Evolutionary conservation across 2,888 invertebrate species (phyloP), one percentile per base, ranked within the genome.

Genomic region (Endotricha flammealis): DNA sequence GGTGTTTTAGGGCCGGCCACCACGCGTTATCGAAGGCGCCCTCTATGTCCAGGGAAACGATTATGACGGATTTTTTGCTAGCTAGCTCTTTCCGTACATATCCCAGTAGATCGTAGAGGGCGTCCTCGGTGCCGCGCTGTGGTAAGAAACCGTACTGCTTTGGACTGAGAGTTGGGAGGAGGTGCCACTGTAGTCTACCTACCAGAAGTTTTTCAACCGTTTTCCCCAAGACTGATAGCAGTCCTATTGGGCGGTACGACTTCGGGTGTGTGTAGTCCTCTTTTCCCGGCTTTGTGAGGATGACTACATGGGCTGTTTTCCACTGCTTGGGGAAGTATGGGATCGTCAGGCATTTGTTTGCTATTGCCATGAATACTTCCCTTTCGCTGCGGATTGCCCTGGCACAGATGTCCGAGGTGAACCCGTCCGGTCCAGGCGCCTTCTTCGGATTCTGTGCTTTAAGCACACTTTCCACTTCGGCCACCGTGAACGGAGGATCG

Each of bases 181-280:
- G 3, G 12, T 34, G 20, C 1, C 8, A 28, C 9, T 11, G 11
- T n/a, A 34, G 9, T 4, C 34, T n/a, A 3, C 11, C 11, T 3
- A 20, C 12, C n/a, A 34, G 12, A 2, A 34, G 3, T 4, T 34
- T 35, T 12, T 35, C 35, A 2, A 29, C 1, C 1, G 29, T 2
- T 9, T 35, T 35, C 1, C 35, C 35, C 2, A 35, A 22, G 1
- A 35, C 29, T 1, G 29, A 13, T 3, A 35, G n/a, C n/a, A n/a
- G n/a, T n/a, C n/a, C n/a, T n/a, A n/a, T n/a, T n/a, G n/a, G n/a
- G n/a, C n/a, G n/a, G 4, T 1, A 35, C 22, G 0, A 28, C 35
- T 0, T 29, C 29, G 1, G 35, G 35, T 7, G 22, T 4, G 23
- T 22, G 23, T 4, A 13, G 24, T 23, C 23, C 1, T 3, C 13